phyloP scores from a whole-genome alignment of 2,888 invertebrate genomes.

The Sicus ferrugineus region DNA sequence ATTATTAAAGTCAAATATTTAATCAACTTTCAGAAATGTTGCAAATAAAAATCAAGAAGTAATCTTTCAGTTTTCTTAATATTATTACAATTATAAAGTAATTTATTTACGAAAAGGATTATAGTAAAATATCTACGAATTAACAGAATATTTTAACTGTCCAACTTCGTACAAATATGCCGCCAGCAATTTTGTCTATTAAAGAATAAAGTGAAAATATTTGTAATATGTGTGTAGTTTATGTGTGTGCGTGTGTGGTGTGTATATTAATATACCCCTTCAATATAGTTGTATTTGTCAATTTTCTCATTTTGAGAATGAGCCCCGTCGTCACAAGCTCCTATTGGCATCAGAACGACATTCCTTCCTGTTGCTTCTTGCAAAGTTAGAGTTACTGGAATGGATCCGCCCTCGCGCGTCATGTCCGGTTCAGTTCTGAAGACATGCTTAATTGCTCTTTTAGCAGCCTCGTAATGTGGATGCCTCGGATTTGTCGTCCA shows the following conservation, averaged over 20 bases:
- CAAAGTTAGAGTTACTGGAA: constrained; percentile 94
- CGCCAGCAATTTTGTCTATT: constrained; percentile 89
- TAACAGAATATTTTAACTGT: constrained; percentile 49
- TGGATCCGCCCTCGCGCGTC: constrained; percentile 96
- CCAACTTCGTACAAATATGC: constrained; percentile 83
- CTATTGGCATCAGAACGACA: constrained; percentile 93
- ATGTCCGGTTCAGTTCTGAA: constrained; percentile 90
- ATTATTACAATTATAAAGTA: too few relatives aligned
- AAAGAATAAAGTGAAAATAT: constrained; percentile 50
- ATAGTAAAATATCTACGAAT: too few relatives aligned
- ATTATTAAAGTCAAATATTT: too few relatives aligned
- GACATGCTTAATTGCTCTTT: constrained; percentile 81
- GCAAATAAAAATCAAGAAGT: too few relatives aligned
- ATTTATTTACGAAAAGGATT: too few relatives aligned
- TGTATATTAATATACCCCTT: constrained; percentile 76
- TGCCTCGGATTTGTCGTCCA: constrained; percentile 95
- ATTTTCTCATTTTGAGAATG: constrained; percentile 99
- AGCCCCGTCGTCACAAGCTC: constrained; percentile 93
- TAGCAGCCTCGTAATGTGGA: constrained; percentile 91
- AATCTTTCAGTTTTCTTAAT: too few relatives aligned
- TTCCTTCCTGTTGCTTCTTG: constrained; percentile 92
- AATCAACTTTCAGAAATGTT: too few relatives aligned
- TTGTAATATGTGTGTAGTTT: neutral
- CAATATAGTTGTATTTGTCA: constrained; percentile 89
- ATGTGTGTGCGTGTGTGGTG: neutral